Conservation (phyloP, 2,113 vertebrate species). For the Cygnus buccinator region DNA sequence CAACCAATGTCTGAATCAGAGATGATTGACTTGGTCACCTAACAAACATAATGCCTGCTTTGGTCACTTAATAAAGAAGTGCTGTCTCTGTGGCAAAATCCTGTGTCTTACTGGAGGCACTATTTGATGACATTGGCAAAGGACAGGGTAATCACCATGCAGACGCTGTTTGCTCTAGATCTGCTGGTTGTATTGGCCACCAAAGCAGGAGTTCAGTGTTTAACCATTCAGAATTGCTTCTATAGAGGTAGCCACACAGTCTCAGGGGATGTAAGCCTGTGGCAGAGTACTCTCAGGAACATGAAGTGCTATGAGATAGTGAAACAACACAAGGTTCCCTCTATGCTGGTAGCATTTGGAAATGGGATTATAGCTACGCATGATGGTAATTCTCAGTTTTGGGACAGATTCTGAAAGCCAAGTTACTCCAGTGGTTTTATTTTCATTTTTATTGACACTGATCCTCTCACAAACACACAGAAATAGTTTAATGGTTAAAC, state of each 20-base stretch:
- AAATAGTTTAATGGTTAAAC: neutral
- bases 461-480: neutral
- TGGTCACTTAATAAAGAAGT: neutral
- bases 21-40: neutral
- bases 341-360: neutral
- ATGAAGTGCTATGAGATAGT: accelerated
- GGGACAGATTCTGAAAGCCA: neutral
- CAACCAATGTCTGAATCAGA: neutral
- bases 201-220: neutral
- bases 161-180: neutral
- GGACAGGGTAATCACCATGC: neutral
- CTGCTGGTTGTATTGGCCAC: neutral
- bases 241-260: neutral
- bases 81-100: neutral
- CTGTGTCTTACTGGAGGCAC: neutral
- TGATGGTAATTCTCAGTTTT: neutral
- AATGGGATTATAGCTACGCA: neutral
- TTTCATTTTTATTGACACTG: neutral
- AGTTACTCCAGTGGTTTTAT: neutral
- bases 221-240: neutral
- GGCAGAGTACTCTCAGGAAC: neutral
- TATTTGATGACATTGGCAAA: neutral
- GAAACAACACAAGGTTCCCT: neutral
- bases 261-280: neutral
- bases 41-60: neutral